phyloP scores from a whole-genome alignment of 2,888 invertebrate species.

The Nysson spinosus region DNA sequence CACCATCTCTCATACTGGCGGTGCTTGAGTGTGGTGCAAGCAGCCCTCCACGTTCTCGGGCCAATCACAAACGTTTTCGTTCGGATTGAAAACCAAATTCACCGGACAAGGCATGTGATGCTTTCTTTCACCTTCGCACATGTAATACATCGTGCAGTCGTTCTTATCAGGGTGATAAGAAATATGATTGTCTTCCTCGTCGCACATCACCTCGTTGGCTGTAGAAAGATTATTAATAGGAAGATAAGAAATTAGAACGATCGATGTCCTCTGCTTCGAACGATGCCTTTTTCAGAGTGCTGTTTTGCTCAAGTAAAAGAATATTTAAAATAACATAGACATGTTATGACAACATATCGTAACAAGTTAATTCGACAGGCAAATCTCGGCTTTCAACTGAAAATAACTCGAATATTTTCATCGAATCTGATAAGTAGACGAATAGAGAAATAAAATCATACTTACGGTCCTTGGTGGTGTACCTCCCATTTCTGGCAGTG shows the following conservation, averaged over 20 bases:
- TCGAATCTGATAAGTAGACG: too few relatives aligned
- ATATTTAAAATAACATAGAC: too few relatives aligned
- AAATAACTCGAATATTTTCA: too few relatives aligned
- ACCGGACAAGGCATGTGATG: slow-evolving; percentile 97
- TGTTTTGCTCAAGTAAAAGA: too few relatives aligned
- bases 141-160: slow-evolving; percentile 96
- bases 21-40: slow-evolving; percentile 84
- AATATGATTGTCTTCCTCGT: slow-evolving; percentile 96
- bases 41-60: slow-evolving; percentile 96
- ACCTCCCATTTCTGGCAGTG: slow-evolving; percentile 84
- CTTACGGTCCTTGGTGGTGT: slow-evolving; percentile 94
- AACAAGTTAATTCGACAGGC: too few relatives aligned
- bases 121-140: slow-evolving; percentile 96
- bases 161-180: slow-evolving; percentile 94
- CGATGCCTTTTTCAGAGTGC: too few relatives aligned
- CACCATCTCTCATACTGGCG: too few relatives aligned
- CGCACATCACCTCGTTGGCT: slow-evolving; percentile 94
- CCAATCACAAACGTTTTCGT: slow-evolving; percentile 97
- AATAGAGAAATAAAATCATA: too few relatives aligned
- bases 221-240: slow-evolving; percentile 54
- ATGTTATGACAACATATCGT: too few relatives aligned
- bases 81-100: slow-evolving; percentile 94
- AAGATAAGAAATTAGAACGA: too few relatives aligned
- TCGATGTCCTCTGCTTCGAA: too few relatives aligned
- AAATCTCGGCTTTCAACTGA: too few relatives aligned